Base-by-base conservation (phyloP, 2,113 vertebrate genomes). In the Pluvianellus socialis region DNA sequence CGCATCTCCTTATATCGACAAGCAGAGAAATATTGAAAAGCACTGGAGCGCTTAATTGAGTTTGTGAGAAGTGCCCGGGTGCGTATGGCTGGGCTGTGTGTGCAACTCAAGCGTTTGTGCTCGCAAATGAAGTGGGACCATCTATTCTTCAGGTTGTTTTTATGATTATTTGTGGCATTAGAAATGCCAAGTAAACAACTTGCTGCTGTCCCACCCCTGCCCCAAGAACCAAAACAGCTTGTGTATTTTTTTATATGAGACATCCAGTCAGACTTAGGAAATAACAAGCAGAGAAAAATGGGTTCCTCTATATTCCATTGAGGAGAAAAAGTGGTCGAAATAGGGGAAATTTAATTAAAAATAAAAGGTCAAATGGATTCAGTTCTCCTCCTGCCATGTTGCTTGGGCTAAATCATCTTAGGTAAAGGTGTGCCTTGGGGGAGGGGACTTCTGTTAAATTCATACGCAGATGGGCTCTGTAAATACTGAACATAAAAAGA, bases 11-110 rank as follows among this genome's bases (percentile, higher is more conserved):
- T 86, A 80, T 22, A 80, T 38, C 73, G 97, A 95, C 87, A 74
- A 92, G 87, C 28, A 67, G 70, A 74, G 79, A 91, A 96, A 91
- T 94, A 91, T n/a, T 87, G 91, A 90, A 80, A 92, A 90, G 95
- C 91, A 7, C 50, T 88, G 87, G 74, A 95, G 84, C 89, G 30
- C 94, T 97, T 96, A 96, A 90, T 94, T 96, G 96, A 94, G 89
- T 96, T 96, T 92, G 89, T 94, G 73, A 88, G 53, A 85, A 96
- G 88, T 28, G 81, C 42, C 74, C 8, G 7, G 67, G 58, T 94
- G 6, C 6, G 42, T 70, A 1, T 20, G n/a, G 74, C 53, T 58
- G 89, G 75, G 79, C 89, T 2, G 7, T 10, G 77, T 30, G 82
- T 70, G 84, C 66, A 76, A 16, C 88, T 91, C 19, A 58, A 79